Evolutionary conservation across 2,113 vertebrate species (phyloP).

Genomic region (Pelecanus crispus): DNA sequence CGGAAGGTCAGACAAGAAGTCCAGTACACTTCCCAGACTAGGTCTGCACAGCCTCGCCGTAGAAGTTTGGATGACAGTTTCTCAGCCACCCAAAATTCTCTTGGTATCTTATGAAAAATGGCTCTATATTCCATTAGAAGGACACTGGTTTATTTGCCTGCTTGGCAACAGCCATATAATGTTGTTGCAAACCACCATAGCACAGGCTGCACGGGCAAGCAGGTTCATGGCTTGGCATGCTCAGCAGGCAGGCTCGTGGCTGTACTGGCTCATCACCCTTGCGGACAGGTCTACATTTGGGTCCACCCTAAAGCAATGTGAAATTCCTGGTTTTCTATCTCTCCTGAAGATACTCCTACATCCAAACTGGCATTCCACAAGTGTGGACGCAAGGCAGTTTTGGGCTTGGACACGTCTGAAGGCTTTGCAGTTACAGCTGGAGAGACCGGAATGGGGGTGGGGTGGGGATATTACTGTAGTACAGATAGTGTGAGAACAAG

Average conservation of each 20-base stretch:
- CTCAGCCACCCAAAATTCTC: neutral
- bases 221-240: no score
- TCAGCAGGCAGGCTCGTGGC: neutral
- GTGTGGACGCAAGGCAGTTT: neutral
- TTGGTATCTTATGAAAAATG: neutral
- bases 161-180: neutral
- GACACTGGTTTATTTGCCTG: neutral
- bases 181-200: neutral
- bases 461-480: neutral
- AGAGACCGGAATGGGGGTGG: neutral
- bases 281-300: neutral
- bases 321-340: neutral
- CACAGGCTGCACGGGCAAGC: fast-evolving
- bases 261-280: neutral
- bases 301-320: neutral
- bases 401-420: neutral
- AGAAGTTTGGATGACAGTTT: neutral
- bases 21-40: fast-evolving
- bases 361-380: neutral
- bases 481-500: neutral
- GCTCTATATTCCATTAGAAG: neutral
- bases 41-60: neutral
- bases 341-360: neutral
- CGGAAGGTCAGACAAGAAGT: neutral
- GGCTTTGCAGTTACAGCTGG: neutral